A percentile compares a stretch with the other conserved stretches of the same genome.
Conservation (phyloP, 2,888 invertebrate genomes). For the Sipha maydis region DNA sequence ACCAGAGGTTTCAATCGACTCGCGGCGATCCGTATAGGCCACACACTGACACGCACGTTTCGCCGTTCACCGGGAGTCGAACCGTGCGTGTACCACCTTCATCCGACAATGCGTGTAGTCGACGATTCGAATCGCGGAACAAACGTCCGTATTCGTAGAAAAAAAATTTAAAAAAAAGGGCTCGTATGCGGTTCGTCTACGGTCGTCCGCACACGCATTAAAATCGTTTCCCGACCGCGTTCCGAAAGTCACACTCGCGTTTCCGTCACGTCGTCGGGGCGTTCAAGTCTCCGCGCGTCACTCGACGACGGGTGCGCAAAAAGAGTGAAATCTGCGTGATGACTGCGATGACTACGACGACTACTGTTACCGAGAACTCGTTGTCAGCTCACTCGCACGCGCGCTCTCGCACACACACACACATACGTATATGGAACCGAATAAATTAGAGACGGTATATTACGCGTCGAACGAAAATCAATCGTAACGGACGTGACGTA, state of each 20-base stretch:
- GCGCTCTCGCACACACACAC: neutral
- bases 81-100: too few species aligned
- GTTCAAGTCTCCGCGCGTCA: too few species aligned
- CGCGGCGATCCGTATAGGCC: conserved; percentile 18
- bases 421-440: neutral
- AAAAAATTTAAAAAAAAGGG: too few species aligned
- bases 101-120: too few species aligned
- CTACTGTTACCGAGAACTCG: neutral
- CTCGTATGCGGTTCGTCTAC: too few species aligned
- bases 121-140: too few species aligned
- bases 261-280: too few species aligned
- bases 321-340: neutral
- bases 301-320: neutral
- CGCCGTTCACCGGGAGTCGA: too few species aligned
- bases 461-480: neutral
- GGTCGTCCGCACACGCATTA: too few species aligned
- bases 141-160: too few species aligned
- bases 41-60: neutral
- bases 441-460: neutral
- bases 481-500: conserved; percentile 4
- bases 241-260: too few species aligned
- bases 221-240: too few species aligned
- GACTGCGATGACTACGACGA: neutral
- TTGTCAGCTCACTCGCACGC: neutral
- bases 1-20: neutral